A percentile compares a stretch with the other conserved stretches of the same genome.
Evolutionary conservation across 2,888 invertebrate genomes (phyloP).

Genomic region (Drosophila borealis): DNA sequence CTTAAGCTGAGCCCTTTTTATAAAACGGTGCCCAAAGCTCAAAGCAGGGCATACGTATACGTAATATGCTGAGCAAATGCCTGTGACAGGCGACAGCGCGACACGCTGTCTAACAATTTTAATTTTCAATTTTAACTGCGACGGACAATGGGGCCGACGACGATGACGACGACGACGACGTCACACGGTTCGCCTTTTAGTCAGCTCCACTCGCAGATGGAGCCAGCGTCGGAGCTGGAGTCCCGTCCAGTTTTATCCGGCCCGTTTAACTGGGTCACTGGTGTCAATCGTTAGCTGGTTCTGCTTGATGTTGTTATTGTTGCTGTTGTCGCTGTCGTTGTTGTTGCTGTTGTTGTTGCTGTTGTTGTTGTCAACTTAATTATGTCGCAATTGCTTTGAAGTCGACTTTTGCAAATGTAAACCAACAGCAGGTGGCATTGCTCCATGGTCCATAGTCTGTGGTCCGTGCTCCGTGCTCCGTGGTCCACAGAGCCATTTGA

Average conservation of each 20-base stretch:
- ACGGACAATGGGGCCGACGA: slow-evolving; percentile 39
- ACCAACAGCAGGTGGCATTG: slow-evolving; percentile 62
- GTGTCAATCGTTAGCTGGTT: slow-evolving; percentile 68
- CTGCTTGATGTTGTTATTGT: slow-evolving; percentile 34
- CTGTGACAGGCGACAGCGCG: slow-evolving; percentile 74
- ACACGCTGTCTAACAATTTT: slow-evolving; percentile 80
- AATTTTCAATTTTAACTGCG: slow-evolving; percentile 75
- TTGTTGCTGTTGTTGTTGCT: slow-evolving; percentile 42
- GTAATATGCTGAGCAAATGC: slow-evolving; percentile 56
- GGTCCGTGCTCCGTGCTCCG: slow-evolving; percentile 4
- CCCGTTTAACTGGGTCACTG: slow-evolving; percentile 72
- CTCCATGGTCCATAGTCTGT: slow-evolving; percentile 17
- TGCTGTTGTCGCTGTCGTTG: slow-evolving; percentile 32
- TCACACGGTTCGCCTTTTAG: slow-evolving; percentile 57
- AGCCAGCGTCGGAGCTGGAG: slow-evolving; percentile 11
- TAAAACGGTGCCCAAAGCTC: neutral
- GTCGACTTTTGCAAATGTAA: slow-evolving; percentile 73
- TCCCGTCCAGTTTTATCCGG: slow-evolving; percentile 60
- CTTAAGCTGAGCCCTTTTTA: neutral
- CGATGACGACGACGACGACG: slow-evolving; percentile 36
- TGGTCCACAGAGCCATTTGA: slow-evolving; percentile 55
- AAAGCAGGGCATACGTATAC: slow-evolving; percentile 61
- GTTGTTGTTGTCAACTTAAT: slow-evolving; percentile 77
- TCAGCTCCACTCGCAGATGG: slow-evolving; percentile 30
- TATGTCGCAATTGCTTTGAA: slow-evolving; percentile 80